Conservation (phyloP, 1,140 invertebrate species). For the Metopolophium dirhodum region DNA sequence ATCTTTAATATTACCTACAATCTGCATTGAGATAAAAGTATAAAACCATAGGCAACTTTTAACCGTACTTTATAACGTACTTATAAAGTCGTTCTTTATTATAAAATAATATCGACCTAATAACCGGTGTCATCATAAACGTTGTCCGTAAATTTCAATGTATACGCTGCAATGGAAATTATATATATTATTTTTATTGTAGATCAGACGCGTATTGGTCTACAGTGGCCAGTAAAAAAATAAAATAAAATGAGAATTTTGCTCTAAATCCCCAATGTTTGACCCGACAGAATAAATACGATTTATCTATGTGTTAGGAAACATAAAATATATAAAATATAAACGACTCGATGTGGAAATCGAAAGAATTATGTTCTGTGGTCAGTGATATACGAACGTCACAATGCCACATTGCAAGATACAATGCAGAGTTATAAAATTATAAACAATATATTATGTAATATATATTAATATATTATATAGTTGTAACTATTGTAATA, state of each 20-base stretch:
- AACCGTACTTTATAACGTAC: no score
- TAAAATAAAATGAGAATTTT: neutral
- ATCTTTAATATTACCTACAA: neutral
- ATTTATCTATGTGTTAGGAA: neutral
- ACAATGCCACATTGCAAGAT: neutral
- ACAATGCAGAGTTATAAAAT: neutral
- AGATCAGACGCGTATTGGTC: neutral
- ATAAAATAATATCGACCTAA: neutral
- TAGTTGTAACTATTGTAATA: neutral
- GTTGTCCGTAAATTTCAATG: neutral
- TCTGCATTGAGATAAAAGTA: neutral
- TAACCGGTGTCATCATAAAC: neutral
- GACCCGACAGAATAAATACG: neutral
- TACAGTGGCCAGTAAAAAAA: neutral
- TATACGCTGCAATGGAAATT: neutral
- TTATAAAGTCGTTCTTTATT: neutral
- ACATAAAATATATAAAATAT: neutral
- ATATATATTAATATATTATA: no score
- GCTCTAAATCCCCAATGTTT: neutral
- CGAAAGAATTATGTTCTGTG: neutral
- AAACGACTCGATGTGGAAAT: neutral
- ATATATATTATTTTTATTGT: neutral
- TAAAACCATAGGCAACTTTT: neutral
- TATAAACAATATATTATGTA: neutral
- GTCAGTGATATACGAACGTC: neutral